Evolutionary conservation across 1,140 invertebrate genomes (phyloP), one percentile per base, ranked within the genome.

Genomic region (Charaxes varanes): DNA sequence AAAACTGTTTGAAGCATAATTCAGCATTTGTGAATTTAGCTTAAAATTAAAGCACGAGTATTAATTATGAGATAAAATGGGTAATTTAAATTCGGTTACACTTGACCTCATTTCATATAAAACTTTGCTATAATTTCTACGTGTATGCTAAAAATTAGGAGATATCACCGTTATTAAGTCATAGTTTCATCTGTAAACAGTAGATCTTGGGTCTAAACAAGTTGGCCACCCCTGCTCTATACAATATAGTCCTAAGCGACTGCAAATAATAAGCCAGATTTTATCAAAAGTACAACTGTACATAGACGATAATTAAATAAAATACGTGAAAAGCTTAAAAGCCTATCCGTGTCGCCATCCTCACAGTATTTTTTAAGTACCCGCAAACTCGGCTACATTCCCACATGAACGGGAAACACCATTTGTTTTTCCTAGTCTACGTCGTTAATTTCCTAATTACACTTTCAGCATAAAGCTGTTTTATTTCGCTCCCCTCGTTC

Each of bases 401-500:
- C 60, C 62, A 70, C 68, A 63, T 63, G 62, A 41, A 65, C 56
- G 33, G 49, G 61, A 64, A 70, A 57, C 34, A 55, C 48, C 58
- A 66, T 76, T 76, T 70, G 64, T 76, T 72, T 65, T 62, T 48
- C 60, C 56, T 56, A 63, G 62, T 64, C 62, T 53, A 51, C 65
- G 61, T 69, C 65, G 73, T 78, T 81, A 78, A 81, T 81, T 81
- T 78, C 62, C 71, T 76, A 76, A 81, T 78, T 81, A 78, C 71
- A 78, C 63, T 70, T 70, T 59, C 55, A 60, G 66, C 76, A 74
- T 74, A 70, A 79, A 65, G 54, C 50, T 54, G 62, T 79, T 80
- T 79, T 79, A 68, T 59, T 73, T 55, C 38, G 35, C 48, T 56
- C 50, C 49, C 47, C 44, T 42, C 59, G 58, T 49, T 16, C 34